Percentiles rank a stretch among this genome's conserved stretches.
Conservation (phyloP, 1,140 invertebrate genomes). For the Neodiprion virginianus region DNA sequence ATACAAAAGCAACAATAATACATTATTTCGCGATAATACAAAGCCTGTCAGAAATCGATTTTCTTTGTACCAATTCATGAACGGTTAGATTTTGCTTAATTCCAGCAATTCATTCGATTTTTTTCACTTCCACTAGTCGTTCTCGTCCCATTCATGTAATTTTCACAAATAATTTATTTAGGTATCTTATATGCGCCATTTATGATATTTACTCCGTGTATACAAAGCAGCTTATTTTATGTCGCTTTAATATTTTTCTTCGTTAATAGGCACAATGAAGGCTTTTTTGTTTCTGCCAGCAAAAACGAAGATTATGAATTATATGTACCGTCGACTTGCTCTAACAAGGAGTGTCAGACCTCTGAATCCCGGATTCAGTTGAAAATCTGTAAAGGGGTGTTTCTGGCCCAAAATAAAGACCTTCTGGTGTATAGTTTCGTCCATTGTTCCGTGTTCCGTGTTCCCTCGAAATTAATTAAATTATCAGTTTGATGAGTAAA, state of each 20-base stretch:
- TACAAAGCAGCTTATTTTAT: constrained; percentile 23
- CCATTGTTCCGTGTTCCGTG: no score
- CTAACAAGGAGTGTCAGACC: no score
- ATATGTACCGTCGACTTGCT: neutral
- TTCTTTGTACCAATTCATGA: constrained; percentile 18
- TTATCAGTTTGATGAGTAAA: no score
- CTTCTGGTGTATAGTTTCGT: no score
- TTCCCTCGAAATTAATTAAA: no score
- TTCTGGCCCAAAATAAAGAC: no score
- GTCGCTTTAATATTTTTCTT: constrained; percentile 17
- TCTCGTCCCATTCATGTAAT: neutral
- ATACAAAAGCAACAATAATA: constrained; percentile 39
- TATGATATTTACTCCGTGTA: constrained; percentile 12
- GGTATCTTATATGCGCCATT: neutral
- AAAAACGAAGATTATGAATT: constrained; percentile 35
- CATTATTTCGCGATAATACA: constrained; percentile 36
- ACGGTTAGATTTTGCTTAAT: neutral
- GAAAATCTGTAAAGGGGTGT: no score
- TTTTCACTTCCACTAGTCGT: neutral
- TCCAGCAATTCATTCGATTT: neutral
- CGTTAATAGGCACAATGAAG: constrained; percentile 51
- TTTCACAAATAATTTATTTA: neutral
- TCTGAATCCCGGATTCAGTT: no score
- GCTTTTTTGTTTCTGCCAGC: constrained; percentile 43
- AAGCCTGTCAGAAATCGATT: constrained; percentile 25